These are phyloP conservation scores for Rutilus rutilus DNA, from an alignment of 2,113 vertebrate genomes.

Conservation along the genomic window DNA sequence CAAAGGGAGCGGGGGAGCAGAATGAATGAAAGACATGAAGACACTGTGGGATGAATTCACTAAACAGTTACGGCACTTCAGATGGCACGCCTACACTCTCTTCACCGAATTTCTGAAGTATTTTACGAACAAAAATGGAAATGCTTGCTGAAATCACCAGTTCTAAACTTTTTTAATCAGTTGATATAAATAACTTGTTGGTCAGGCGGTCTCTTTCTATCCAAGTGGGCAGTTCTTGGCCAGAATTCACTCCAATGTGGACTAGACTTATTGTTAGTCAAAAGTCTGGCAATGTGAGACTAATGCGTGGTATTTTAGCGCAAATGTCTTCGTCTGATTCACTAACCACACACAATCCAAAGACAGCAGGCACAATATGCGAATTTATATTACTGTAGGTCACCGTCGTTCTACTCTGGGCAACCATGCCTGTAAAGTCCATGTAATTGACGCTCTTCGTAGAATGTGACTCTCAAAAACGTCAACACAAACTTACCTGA, in stretches of 20 bases:
- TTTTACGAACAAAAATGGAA: background rate
- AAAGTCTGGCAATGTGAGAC: background rate
- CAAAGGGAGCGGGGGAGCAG: constrained; percentile 12
- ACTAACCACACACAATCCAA: background rate
- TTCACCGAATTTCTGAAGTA: background rate
- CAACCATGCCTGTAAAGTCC: background rate
- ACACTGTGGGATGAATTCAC: background rate
- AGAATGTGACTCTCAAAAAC: background rate
- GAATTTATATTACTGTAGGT: background rate
- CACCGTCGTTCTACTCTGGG: background rate
- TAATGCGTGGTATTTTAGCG: background rate
- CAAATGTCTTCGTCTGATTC: background rate
- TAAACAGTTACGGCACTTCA: background rate
- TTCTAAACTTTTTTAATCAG: background rate
- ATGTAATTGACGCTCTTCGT: background rate
- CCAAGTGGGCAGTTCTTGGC: background rate
- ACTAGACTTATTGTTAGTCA: background rate
- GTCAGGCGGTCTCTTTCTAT: background rate
- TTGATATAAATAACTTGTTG: background rate
- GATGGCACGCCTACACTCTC: background rate
- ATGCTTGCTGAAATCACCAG: background rate
- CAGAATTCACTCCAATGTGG: background rate
- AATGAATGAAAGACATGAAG: background rate
- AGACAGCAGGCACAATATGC: background rate
- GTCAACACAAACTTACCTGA: background rate